Evolutionary conservation across 2,797 vertebrate species (phyloP).

Genomic region (Urophycis tenuis): DNA sequence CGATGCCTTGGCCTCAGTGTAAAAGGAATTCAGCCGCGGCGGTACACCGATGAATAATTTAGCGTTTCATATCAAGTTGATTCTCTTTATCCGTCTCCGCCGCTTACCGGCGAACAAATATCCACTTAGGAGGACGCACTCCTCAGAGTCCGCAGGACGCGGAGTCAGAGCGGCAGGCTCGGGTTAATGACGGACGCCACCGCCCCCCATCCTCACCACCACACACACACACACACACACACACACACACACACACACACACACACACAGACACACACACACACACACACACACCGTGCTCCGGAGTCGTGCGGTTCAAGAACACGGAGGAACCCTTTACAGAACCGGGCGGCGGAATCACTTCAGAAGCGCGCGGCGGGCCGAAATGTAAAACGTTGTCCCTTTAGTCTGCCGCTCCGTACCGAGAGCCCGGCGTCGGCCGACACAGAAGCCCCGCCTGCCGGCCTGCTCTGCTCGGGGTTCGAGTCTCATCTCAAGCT

Average conservation of each 20-base stretch:
- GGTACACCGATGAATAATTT: conserved; percentile 53
- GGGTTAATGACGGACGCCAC: conserved; percentile 42
- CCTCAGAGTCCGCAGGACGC: conserved; percentile 40
- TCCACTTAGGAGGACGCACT: conserved; percentile 44
- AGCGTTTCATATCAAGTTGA: conserved; percentile 49
- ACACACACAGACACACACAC: too few relatives aligned
- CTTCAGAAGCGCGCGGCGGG: not conserved
- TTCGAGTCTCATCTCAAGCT: not conserved
- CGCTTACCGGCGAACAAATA: conserved; percentile 42
- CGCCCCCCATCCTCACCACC: too few relatives aligned
- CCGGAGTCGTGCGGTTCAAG: too few relatives aligned
- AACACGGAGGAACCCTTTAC: too few relatives aligned
- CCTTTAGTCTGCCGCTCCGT: too few relatives aligned
- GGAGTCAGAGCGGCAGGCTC: conserved; percentile 48
- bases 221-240: too few relatives aligned
- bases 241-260: too few relatives aligned
- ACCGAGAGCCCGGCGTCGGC: too few relatives aligned
- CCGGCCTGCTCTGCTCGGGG: too few relatives aligned
- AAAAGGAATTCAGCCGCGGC: conserved; percentile 28
- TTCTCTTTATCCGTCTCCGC: conserved; percentile 51
- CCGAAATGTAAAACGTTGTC: not conserved
- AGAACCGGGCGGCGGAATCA: not conserved
- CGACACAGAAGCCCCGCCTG: too few relatives aligned
- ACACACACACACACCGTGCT: too few relatives aligned
- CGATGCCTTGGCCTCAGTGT: conserved; percentile 21